Percentiles rank a stretch among this genome's conserved stretches.
Evolutionary conservation across 37 sponge, comb jelly and placozoan species (phyloP).

Genomic region (Beroe forskalii): DNA sequence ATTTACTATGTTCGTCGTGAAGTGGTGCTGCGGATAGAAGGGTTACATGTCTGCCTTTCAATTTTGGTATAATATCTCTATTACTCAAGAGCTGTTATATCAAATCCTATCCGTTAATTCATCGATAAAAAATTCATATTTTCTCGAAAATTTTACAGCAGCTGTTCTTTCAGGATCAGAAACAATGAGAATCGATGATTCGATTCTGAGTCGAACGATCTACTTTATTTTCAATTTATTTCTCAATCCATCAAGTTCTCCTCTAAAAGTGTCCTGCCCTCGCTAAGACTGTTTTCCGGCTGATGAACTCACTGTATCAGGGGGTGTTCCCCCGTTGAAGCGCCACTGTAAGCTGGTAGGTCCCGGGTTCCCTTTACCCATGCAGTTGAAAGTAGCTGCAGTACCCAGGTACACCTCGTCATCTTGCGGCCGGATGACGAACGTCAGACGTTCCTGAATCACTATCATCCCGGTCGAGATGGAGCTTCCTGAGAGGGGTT

Average conservation of each 20-base stretch:
- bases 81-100: too few relatives aligned
- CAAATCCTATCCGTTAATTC: too few relatives aligned
- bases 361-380: constrained; percentile 1
- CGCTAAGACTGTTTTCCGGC: too few relatives aligned
- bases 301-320: background rate
- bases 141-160: too few relatives aligned
- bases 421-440: constrained; percentile 12
- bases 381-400: constrained; percentile 40
- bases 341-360: background rate
- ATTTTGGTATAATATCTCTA: too few relatives aligned
- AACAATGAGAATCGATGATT: background rate
- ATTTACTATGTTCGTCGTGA: background rate
- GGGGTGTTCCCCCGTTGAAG: constrained; percentile 18
- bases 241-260: too few relatives aligned
- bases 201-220: background rate
- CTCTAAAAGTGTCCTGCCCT: too few relatives aligned
- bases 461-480: constrained; percentile 11
- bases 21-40: constrained; percentile 30
- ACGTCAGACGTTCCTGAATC: background rate
- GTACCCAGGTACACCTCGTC: constrained; percentile 19
- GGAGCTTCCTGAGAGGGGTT: background rate
- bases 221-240: too few relatives aligned
- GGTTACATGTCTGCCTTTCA: too few relatives aligned
- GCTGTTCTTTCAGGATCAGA: background rate
- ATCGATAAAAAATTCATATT: too few relatives aligned